Percentiles rank a stretch among this genome's conserved stretches.
Evolutionary conservation across 2,888 invertebrate species (phyloP).

Genomic region (Pristionchus maxplancki): DNA sequence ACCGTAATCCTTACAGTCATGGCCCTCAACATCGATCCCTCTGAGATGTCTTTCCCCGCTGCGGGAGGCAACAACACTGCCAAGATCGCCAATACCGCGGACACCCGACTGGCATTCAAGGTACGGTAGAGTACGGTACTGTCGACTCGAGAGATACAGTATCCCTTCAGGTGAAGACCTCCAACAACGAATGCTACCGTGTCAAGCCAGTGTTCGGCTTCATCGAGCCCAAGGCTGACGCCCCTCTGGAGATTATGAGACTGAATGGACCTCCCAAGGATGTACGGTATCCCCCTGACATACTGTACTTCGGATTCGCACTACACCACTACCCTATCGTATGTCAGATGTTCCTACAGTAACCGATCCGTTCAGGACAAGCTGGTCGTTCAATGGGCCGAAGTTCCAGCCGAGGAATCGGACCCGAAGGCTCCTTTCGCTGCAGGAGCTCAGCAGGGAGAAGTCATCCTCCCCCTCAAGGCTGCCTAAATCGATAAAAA

Average conservation of each 20-base stretch:
- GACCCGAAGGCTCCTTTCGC: conserved; percentile 69
- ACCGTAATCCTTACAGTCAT: conserved; percentile 44
- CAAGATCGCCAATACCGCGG: conserved; percentile 61
- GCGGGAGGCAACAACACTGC: conserved; percentile 62
- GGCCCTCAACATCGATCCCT: conserved; percentile 66
- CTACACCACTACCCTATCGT: neutral
- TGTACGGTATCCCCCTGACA: neutral
- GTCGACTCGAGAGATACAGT: too few species aligned
- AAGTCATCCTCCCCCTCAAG: conserved; percentile 60
- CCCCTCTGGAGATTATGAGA: conserved; percentile 15
- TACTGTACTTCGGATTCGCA: neutral
- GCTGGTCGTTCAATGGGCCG: conserved; percentile 41
- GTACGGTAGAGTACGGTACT: conserved; percentile 53
- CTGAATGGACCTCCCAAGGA: conserved; percentile 44
- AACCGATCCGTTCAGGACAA: conserved; percentile 18
- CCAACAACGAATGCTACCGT: conserved; percentile 47
- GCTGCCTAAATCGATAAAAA: conserved; percentile 35
- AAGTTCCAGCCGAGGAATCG: conserved; percentile 63
- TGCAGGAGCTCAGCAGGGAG: conserved; percentile 64
- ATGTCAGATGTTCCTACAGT: neutral
- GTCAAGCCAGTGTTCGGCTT: conserved; percentile 45
- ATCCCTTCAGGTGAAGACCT: conserved; percentile 48
- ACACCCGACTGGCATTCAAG: conserved; percentile 65
- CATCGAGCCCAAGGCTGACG: conserved; percentile 33
- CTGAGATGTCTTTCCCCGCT: conserved; percentile 61